phyloP scores from a whole-genome alignment of 2,113 vertebrate genomes.

The Bungarus multicinctus region DNA sequence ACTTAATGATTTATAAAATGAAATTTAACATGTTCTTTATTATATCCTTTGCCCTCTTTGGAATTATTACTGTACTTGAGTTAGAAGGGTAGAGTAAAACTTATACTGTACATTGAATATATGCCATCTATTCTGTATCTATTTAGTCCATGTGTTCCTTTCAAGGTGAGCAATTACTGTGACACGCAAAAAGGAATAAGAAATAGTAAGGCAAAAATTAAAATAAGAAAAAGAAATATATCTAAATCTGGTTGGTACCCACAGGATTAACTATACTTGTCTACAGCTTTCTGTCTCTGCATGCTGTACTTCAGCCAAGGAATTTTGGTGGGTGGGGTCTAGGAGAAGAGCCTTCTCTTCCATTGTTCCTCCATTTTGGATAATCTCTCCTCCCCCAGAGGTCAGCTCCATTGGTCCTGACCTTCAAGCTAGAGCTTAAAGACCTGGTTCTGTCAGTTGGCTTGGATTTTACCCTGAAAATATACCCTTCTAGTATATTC shows the following conservation, averaged over 20 bases:
- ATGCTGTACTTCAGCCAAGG: background rate
- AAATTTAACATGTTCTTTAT: background rate
- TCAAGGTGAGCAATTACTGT: background rate
- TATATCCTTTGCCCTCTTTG: background rate
- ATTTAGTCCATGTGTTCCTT: background rate
- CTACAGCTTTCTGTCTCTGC: background rate
- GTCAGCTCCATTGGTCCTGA: no score
- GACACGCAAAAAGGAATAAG: background rate
- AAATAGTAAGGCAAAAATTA: background rate
- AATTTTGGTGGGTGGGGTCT: no score
- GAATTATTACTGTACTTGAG: background rate
- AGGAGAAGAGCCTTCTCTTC: no score
- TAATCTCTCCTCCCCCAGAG: no score
- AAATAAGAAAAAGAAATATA: background rate
- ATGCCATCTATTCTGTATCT: background rate
- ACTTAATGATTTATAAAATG: background rate
- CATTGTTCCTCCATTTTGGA: no score
- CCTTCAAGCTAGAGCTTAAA: no score
- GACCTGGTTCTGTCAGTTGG: no score
- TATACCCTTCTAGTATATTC: background rate
- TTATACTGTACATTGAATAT: background rate
- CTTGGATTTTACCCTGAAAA: no score
- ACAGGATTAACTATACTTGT: background rate
- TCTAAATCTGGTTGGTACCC: background rate
- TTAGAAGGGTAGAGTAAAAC: background rate